These are phyloP conservation scores for Tiliacea aurago DNA, from an alignment of 2,888 invertebrate genomes.

Conservation along the genomic window DNA sequence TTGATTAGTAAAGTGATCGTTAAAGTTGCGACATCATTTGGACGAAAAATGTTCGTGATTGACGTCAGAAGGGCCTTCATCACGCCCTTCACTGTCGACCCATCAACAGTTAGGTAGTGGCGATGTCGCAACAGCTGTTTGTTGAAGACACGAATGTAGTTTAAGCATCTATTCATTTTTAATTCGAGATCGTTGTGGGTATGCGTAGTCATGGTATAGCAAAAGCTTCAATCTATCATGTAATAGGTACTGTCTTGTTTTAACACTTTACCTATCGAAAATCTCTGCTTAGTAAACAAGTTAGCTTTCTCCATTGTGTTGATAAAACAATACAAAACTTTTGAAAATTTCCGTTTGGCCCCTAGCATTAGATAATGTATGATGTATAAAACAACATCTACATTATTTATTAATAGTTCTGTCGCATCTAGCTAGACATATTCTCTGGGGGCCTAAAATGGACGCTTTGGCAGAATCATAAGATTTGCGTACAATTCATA, in stretches of 20 bases:
- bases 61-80: constrained; percentile 14
- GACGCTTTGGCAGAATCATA: too few species aligned
- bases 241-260: too few species aligned
- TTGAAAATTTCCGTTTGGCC: too few species aligned
- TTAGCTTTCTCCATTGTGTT: too few species aligned
- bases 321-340: too few species aligned
- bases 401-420: too few species aligned
- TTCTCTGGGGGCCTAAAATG: too few species aligned
- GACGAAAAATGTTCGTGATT: neutral
- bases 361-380: too few species aligned
- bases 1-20: neutral
- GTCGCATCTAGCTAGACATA: neutral
- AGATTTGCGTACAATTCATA: too few species aligned
- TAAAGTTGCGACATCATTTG: constrained; percentile 34
- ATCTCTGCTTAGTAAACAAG: too few species aligned
- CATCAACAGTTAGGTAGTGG: constrained; percentile 35
- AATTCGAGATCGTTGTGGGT: neutral
- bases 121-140: constrained; percentile 37
- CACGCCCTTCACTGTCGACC: constrained; percentile 30
- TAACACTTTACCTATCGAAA: too few species aligned
- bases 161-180: neutral
- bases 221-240: neutral
- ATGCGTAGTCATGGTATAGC: neutral
- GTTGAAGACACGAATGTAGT: constrained; percentile 18
- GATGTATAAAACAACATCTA: too few species aligned